Base-by-base conservation (phyloP, 2,113 vertebrate genomes). In the Lontra canadensis region DNA sequence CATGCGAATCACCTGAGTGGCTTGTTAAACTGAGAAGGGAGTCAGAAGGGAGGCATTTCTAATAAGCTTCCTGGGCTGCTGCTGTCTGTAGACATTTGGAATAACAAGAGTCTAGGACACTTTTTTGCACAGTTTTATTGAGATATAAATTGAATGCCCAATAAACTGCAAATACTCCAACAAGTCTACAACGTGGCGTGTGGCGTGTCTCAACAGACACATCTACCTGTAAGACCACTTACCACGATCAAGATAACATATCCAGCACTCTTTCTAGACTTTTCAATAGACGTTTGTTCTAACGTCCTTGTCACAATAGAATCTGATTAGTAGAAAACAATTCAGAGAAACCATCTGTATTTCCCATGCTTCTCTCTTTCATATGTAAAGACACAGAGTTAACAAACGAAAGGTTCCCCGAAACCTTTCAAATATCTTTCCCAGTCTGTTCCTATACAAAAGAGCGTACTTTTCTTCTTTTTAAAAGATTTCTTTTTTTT, bases 391-490 rank as follows among this genome's bases (percentile, higher is more conserved):
- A 18, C 18, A 86, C 20, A 55, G 49, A 73, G 34, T 81, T 63
- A 86, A 36, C 61, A 73, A 74, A 88, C 14, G 14, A n/a, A n/a
- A n/a, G n/a, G n/a, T n/a, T 95, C 74, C 57, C 57, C 59, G 31
- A 96, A 95, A 76, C 20, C 44, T 87, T 96, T 94, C 29, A 44
- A 67, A 65, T 81, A 63, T 47, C 44, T 91, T 67, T 42, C 69
- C 71, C 44, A 21, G 7, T 67, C 76, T 82, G 20, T 81, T 73
- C 36, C 57, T 65, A 34, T 26, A 67, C 14, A 57, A 85, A 67
- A 52, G 21, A 83, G 6, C 23, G 34, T 10, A 65, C 17, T 67
- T 83, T 42, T 26, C 49, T 69, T n/a, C 31, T 67, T 67, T 67
- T 69, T 9, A 4, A 69, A n/a, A 67, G n/a, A n/a, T n/a, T n/a